These are phyloP conservation scores for Drosophila ercepeae DNA, from an alignment of 1,140 invertebrate genomes.

Conservation along the genomic window DNA sequence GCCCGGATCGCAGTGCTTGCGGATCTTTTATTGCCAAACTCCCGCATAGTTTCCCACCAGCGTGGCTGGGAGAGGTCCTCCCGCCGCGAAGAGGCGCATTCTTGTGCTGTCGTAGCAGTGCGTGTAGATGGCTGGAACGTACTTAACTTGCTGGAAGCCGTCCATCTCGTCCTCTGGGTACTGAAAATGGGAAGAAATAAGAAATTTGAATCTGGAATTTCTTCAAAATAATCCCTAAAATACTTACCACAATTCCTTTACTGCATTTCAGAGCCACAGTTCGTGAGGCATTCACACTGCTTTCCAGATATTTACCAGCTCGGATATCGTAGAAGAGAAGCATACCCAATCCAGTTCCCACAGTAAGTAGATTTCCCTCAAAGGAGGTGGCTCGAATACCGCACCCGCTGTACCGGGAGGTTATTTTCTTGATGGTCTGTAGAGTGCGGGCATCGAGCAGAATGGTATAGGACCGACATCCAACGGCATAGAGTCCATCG, in stretches of 20 bases:
- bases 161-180: conserved; percentile 94
- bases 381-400: conserved; percentile 96
- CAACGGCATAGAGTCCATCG: conserved; percentile 94
- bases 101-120: conserved; percentile 97
- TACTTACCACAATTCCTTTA: conserved; percentile 94
- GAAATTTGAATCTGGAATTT: too few species aligned
- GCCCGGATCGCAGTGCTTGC: conserved; percentile 29
- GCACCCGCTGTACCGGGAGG: conserved; percentile 92
- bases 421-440: conserved; percentile 89
- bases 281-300: conserved; percentile 93
- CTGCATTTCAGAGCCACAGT: conserved; percentile 95
- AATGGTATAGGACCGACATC: conserved; percentile 96
- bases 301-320: conserved; percentile 95
- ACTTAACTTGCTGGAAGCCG: conserved; percentile 92
- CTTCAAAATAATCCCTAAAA: conserved; percentile 48
- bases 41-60: conserved; percentile 93
- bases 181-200: conserved; percentile 83
- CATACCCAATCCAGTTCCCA: conserved; percentile 95
- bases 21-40: conserved; percentile 86
- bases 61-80: conserved; percentile 95
- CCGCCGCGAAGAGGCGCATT: conserved; percentile 95
- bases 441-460: conserved; percentile 94
- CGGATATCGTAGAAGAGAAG: conserved; percentile 97
- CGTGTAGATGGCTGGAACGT: conserved; percentile 97
- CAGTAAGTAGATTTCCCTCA: conserved; percentile 94